phyloP scores from a whole-genome alignment of 2,797 vertebrate genomes.

The Echiichthys vipera region DNA sequence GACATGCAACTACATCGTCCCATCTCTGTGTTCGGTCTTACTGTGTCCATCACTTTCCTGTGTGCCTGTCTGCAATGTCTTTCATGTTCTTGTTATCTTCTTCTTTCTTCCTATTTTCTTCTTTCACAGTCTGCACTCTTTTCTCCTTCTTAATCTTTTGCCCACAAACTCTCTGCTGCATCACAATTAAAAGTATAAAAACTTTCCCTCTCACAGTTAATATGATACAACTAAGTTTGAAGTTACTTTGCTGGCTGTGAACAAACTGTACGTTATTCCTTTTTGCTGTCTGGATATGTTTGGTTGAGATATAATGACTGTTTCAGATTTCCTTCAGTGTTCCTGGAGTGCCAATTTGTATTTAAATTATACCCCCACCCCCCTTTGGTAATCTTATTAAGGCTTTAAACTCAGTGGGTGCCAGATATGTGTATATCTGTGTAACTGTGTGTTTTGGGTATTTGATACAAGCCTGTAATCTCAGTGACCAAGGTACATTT shows the following conservation, averaged over 20 bases:
- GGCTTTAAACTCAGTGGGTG: conserved; percentile 52
- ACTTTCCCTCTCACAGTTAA: conserved; percentile 27
- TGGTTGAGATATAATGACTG: conserved; percentile 47
- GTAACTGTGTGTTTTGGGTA: conserved; percentile 21
- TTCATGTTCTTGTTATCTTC: conserved; percentile 42
- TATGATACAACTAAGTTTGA: conserved; percentile 39
- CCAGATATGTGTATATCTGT: conserved; percentile 33
- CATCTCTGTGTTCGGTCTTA: conserved; percentile 36
- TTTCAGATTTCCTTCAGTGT: conserved; percentile 38
- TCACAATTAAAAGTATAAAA: conserved; percentile 50
- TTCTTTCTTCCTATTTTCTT: conserved; percentile 13
- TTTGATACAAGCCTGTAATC: conserved; percentile 40
- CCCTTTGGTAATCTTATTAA: conserved; percentile 62
- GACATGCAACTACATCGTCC: conserved; percentile 22
- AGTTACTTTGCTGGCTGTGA: conserved; percentile 36
- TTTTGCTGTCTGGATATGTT: conserved; percentile 58
- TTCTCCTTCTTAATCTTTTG: conserved; percentile 45
- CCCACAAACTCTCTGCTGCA: conserved; percentile 43
- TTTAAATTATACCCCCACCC: conserved; percentile 58
- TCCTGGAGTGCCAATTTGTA: conserved; percentile 65
- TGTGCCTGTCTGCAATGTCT: conserved; percentile 16
- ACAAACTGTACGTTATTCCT: conserved; percentile 22
- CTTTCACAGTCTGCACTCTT: conserved; percentile 13
- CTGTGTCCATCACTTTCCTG: conserved; percentile 53
- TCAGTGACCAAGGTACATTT: conserved; percentile 34